These are phyloP conservation scores for Ichneumoninae sp. DNA, from an alignment of 2,888 invertebrate species.

Conservation along the genomic window DNA sequence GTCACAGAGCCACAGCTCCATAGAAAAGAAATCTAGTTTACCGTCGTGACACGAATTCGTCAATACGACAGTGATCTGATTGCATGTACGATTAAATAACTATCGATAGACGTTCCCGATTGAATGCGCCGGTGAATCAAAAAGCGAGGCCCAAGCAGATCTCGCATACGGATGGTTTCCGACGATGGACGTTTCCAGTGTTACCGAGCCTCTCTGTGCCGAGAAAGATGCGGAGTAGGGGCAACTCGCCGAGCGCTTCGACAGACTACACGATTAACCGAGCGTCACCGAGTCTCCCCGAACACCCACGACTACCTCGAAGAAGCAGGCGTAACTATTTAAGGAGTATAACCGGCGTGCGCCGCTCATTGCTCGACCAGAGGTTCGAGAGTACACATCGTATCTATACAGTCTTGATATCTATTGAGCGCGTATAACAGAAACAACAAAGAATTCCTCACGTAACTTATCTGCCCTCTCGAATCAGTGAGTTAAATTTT, in stretches of 20 bases:
- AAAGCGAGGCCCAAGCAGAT: constrained; percentile 26
- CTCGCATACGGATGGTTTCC: constrained; percentile 30
- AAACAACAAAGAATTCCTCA: constrained; percentile 8
- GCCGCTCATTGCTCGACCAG: constrained; percentile 79
- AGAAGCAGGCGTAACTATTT: constrained; percentile 78
- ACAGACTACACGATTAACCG: constrained; percentile 42
- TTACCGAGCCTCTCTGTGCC: constrained; percentile 24
- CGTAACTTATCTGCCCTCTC: background rate
- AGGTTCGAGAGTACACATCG: constrained; percentile 58
- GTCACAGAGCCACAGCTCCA: constrained; percentile 36
- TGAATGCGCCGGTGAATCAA: constrained; percentile 23
- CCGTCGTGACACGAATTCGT: constrained; percentile 40
- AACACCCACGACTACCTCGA: constrained; percentile 71
- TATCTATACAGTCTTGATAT: constrained; percentile 22
- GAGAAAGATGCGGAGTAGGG: constrained; percentile 1
- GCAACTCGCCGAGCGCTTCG: background rate
- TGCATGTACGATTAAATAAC: background rate
- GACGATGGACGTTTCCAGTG: constrained; percentile 47
- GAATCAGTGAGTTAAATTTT: constrained; percentile 32
- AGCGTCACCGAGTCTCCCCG: constrained; percentile 67
- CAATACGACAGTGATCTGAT: background rate
- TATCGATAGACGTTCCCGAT: background rate
- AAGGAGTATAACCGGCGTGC: constrained; percentile 79
- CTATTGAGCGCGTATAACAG: constrained; percentile 29
- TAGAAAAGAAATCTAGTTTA: constrained; percentile 37